phyloP scores from a whole-genome alignment of 2,797 vertebrate species.

The Naso thynnoides region DNA sequence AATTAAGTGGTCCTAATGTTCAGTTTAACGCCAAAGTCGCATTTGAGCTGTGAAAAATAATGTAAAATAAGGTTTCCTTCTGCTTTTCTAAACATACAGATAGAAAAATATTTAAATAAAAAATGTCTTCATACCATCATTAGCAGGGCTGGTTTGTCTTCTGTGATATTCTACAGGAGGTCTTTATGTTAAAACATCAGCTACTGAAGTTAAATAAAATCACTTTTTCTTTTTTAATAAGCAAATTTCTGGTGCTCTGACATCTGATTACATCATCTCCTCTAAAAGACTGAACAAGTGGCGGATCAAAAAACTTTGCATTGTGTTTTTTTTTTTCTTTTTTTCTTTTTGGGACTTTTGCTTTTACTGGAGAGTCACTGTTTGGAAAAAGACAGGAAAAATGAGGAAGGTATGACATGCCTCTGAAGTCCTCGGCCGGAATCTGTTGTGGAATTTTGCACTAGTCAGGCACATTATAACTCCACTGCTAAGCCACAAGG shows the following conservation, averaged over 20 bases:
- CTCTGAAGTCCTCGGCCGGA: not conserved
- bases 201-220: slow-evolving; percentile 3
- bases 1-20: no score
- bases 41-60: no score
- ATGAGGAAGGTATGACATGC: not conserved
- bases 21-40: no score
- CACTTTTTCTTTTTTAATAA: not conserved
- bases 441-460: not conserved
- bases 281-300: not conserved
- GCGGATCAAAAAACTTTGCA: not conserved
- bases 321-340: not conserved
- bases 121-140: no score
- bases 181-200: slow-evolving; percentile 8
- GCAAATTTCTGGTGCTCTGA: slow-evolving; percentile 4
- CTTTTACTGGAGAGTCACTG: not conserved
- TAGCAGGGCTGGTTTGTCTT: no score
- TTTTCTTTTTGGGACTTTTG: not conserved
- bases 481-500: not conserved
- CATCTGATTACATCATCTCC: slow-evolving; percentile 7
- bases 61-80: no score
- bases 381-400: not conserved
- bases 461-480: not conserved
- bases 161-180: not conserved
- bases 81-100: no score
- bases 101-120: no score